Evolutionary conservation across 2,113 vertebrate species (phyloP).

Genomic region (Rostratula benghalensis): DNA sequence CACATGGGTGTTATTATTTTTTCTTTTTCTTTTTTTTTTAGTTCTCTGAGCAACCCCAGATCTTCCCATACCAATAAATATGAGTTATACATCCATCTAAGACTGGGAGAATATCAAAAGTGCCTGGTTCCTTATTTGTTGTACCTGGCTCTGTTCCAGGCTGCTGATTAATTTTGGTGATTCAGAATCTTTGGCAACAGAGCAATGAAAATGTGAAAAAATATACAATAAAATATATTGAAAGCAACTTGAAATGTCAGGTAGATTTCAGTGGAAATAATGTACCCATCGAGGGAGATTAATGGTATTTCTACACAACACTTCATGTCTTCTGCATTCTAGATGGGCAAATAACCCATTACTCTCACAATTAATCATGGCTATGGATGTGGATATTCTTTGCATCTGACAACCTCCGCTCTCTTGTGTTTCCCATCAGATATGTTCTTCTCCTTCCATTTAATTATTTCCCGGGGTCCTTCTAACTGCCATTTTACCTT

Average conservation of each 20-base stretch:
- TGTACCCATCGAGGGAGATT: conserved; percentile 49
- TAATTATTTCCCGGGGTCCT: background rate
- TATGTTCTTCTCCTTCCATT: background rate
- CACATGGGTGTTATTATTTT: background rate
- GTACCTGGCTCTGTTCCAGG: conserved; percentile 34
- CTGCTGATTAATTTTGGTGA: conserved; percentile 62
- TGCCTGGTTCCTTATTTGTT: conserved; percentile 18
- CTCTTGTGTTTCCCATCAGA: background rate
- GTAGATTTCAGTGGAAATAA: conserved; percentile 60
- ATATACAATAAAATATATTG: conserved; percentile 63
- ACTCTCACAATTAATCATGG: conserved; percentile 36
- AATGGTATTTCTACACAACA: conserved; percentile 48
- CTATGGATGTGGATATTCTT: background rate
- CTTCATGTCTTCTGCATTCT: conserved; percentile 45
- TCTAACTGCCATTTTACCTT: background rate
- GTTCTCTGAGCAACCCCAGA: background rate
- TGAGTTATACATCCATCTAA: conserved; percentile 51
- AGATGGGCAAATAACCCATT: conserved; percentile 48
- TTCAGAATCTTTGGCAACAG: conserved; percentile 52
- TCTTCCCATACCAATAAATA: conserved; percentile 47
- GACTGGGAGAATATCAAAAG: conserved; percentile 31
- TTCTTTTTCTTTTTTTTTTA: background rate
- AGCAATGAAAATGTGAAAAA: conserved; percentile 46
- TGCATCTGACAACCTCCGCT: background rate
- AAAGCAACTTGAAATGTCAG: conserved; percentile 66